Evolutionary conservation across 2,797 vertebrate species (phyloP).

Genomic region (Siniperca undulata): DNA sequence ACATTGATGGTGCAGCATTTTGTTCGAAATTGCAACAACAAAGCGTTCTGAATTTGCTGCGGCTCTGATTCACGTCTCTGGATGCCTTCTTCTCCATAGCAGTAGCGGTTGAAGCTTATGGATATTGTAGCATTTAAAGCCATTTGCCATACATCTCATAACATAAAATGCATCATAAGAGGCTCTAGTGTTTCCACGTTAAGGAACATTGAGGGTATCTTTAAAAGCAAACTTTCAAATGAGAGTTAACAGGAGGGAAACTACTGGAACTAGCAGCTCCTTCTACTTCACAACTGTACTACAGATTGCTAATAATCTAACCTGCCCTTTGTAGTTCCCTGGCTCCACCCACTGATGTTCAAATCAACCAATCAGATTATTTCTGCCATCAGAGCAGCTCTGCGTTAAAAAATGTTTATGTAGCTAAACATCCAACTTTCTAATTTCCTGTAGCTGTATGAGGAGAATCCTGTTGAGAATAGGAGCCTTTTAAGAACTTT

Average conservation of each 20-base stretch:
- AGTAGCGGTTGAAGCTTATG: not conserved
- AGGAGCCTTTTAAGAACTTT: slow-evolving; percentile 1
- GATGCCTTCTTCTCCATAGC: no score
- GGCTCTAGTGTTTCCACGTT: not conserved
- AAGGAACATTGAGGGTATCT: not conserved
- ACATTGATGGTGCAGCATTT: not conserved
- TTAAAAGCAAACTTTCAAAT: no score
- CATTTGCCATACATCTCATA: not conserved
- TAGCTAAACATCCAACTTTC: not conserved
- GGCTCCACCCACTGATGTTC: not conserved
- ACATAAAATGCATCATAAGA: not conserved
- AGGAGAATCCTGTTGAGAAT: not conserved
- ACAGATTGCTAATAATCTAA: no score
- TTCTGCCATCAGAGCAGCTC: not conserved
- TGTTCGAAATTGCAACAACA: not conserved
- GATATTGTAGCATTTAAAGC: not conserved
- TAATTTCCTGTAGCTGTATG: not conserved
- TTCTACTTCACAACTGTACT: no score
- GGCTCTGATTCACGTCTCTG: not conserved
- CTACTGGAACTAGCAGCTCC: no score
- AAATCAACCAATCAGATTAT: not conserved
- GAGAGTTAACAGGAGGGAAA: no score
- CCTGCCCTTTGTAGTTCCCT: no score
- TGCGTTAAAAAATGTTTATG: not conserved
- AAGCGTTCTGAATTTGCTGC: not conserved